Base-by-base conservation (phyloP, 2,888 invertebrate genomes). In the Platerodrilus igneus region DNA sequence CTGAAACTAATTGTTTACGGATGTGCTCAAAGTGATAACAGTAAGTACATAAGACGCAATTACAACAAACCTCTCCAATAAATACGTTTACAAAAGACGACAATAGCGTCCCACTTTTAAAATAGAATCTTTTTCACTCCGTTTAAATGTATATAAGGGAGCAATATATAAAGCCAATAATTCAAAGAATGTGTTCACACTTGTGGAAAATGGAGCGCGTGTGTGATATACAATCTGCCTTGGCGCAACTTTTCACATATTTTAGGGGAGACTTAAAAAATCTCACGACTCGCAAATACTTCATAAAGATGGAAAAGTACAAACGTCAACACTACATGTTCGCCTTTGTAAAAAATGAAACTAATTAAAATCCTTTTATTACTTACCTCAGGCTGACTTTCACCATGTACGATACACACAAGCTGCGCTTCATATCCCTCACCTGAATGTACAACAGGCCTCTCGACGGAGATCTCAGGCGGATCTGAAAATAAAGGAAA, bases 351-450 rank as follows among this genome's bases (percentile, higher is more conserved):
- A 21, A 3, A 4, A 9, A 21, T n/a, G 21, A 37, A 15, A 16
- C 30, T 18, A 18, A 13, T 21, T 31, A 29, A 29, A 25, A 22
- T 13, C n/a, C n/a, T n/a, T n/a, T 33, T 42, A 16, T 52, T 57
- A 66, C 73, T 72, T 72, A 81, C 81, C 71, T 78, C 77, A 40
- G 80, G 78, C 58, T 75, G 75, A 41, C 77, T 79, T 64, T 80
- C 80, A 15, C 79, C 79, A 58, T 81, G 79, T 19, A 81, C 80
- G 49, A 79, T 78, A 63, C 81, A 81, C 32, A 80, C 80, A 34
- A 81, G 70, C 62, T 78, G 77, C 14, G 79, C 80, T 60, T 81
- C 79, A 55, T 76, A 74, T 39, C 79, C 80, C 63, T 80, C 80
- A 7, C 78, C 80, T 3, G 80, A 77, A 62, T 80, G 80, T 37